A percentile compares a stretch with the other conserved stretches of the same genome.
These are phyloP conservation scores for Hylaea fasciaria DNA, from an alignment of 2,888 invertebrate species.

Conservation along the genomic window DNA sequence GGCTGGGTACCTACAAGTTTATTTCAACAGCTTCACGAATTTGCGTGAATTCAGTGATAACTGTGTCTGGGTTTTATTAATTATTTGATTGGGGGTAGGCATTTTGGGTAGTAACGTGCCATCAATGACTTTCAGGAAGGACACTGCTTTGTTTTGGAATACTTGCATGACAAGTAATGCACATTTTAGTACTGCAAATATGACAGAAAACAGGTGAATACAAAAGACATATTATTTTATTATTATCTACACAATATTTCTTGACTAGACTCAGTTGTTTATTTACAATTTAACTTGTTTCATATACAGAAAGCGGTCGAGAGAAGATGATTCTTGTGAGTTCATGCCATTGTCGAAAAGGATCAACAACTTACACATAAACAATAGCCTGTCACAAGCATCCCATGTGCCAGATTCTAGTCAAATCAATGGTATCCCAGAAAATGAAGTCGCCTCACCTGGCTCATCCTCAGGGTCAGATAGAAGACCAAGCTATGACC, in stretches of 20 bases:
- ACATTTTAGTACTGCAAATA: conserved; percentile 64
- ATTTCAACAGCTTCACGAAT: too few relatives aligned
- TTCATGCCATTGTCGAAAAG: conserved; percentile 95
- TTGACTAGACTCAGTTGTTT: conserved; percentile 1
- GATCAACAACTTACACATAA: conserved; percentile 95
- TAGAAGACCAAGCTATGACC: conserved; percentile 86
- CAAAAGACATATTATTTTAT: neutral
- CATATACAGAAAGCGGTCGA: conserved; percentile 88
- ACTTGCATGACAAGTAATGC: conserved; percentile 68
- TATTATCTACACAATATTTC: neutral
- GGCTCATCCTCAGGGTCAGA: conserved; percentile 67
- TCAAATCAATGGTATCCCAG: conserved; percentile 63
- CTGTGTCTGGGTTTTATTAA: conserved; percentile 3
- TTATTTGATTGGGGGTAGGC: neutral
- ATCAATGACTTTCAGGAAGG: conserved; percentile 71
- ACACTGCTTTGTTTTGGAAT: conserved; percentile 61
- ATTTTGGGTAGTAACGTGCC: conserved; percentile 30
- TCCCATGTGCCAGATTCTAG: conserved; percentile 63
- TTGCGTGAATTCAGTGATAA: neutral
- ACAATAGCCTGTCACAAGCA: conserved; percentile 75
- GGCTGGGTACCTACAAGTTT: too few relatives aligned
- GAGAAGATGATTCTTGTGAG: conserved; percentile 91
- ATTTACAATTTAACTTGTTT: conserved; percentile 15
- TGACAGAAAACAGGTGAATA: conserved; percentile 79
- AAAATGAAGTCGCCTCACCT: conserved; percentile 67